Base-by-base conservation (phyloP, 2,888 invertebrate genomes). In the Eudasyphora cyanicolor region DNA sequence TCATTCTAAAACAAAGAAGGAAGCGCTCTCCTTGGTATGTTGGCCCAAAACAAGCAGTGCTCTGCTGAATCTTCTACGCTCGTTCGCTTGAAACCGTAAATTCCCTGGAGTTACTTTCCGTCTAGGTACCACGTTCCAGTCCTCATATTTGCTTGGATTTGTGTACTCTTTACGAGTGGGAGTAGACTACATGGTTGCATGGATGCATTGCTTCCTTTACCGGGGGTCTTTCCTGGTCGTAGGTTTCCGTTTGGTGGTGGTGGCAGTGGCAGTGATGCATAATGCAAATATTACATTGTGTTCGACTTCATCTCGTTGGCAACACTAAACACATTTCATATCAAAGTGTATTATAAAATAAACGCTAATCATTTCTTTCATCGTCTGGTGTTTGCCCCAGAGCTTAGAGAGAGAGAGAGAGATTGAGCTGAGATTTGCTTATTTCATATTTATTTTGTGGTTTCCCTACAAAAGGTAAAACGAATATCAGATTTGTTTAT, bases 311-410 rank as follows among this genome's bases (percentile, higher is more conserved):
- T 14, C 35, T 42, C 3, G 67, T 21, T 42, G 42, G 24, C 42
- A 67, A 38, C 67, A 62, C 49, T 60, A 38, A 32, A 81, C 45
- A 76, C 42, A 71, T 62, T 38, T 32, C n/a, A 73, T 57, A 27
- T 64, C 24, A 73, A 69, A 77, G 73, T 82, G 76, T 42, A 60
- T 77, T 82, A 74, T 62, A 49, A 74, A 51, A 73, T 69, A 76
- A 82, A 60, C 69, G 67, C 76, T 82, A 69, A 82, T 75, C 54
- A 78, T 64, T 42, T 82, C 42, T 78, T 27, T 27, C 67, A 67
- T 67, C 42, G 67, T 67, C 42, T 64, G 35, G 6, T 64, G 51
- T 42, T 76, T 24, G n/a, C n/a, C n/a, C n/a, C n/a, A n/a, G n/a
- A n/a, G n/a, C n/a, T n/a, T n/a, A n/a, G n/a, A n/a, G n/a, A n/a